Base-by-base conservation (phyloP, 2,888 invertebrate genomes). In the Escarpia spicata region DNA sequence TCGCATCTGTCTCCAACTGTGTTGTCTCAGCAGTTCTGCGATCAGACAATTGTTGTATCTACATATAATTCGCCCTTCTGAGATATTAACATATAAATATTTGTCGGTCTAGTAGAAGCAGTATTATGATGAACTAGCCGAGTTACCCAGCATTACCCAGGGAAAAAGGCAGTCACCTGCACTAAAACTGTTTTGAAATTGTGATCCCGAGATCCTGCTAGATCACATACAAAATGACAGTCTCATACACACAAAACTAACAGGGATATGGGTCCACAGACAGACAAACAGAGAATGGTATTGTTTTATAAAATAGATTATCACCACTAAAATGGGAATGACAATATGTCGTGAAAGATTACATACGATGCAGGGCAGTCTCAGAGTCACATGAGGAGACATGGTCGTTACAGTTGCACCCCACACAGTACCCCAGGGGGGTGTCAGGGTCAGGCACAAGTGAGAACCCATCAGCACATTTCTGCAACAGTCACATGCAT, bases 1-100 rank as follows among this genome's bases (percentile, higher is more conserved):
- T 99, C 98, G 96, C 99, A 99, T 93, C 97, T 97, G 0, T 98
- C 97, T 2, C 99, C 99, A 8, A 97, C 97, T 0, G 99, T 99
- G 95, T 98, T 98, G 96, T 99, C 98, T 94, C 97, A 97, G 95
- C 99, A 99, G 95, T 98, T 98, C 98, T 99, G 95, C 43, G 37
- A 75, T 90, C 91, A 92, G 92, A 91, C 52, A 52, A 3, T 52
- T 12, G 52, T 12, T 52, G 37, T 37, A 37, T 37, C 37, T 37
- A 93, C 26, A 52, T 26, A 91, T 31, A 45, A 91, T 37, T 37
- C 37, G 1, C 37, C 37, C 37, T 37, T 37, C 37, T 37, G 37
- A 37, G 37, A 37, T 37, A 37, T 37, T 37, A 37, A 37, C 37
- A 37, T 37, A 37, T 37, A 37, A 37, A 37, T 37, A 37, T 37